A percentile compares a stretch with the other conserved stretches of the same genome.
Evolutionary conservation across 1,140 invertebrate genomes (phyloP).

Genomic region (Drosophila sp.): DNA sequence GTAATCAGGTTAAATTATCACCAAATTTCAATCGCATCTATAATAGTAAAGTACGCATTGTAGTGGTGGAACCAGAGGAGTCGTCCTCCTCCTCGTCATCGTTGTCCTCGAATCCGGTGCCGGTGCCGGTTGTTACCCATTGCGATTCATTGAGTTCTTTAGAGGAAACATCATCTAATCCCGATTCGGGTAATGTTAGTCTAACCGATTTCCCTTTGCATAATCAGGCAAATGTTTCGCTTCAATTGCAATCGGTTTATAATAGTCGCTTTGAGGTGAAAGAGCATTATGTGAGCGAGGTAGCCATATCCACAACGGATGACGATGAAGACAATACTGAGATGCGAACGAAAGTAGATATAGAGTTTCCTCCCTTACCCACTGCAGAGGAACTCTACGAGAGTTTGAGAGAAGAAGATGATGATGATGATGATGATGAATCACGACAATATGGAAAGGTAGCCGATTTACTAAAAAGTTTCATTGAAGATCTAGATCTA

Average conservation of each 20-base stretch:
- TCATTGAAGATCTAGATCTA: constrained; percentile 52
- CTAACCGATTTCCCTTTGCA: constrained; percentile 69
- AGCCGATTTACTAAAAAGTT: constrained; percentile 31
- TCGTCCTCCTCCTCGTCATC: no score
- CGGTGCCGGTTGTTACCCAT: constrained; percentile 29
- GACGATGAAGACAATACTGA: constrained; percentile 31
- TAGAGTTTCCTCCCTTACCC: constrained; percentile 64
- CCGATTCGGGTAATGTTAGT: constrained; percentile 80
- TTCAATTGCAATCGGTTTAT: constrained; percentile 58
- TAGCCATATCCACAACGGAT: constrained; percentile 50
- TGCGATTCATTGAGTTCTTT: constrained; percentile 75
- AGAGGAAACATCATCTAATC: constrained; percentile 77
- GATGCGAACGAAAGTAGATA: background rate
- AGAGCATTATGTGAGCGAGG: constrained; percentile 65
- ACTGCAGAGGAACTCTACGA: constrained; percentile 69
- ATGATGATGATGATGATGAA: background rate
- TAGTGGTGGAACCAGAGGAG: constrained; percentile 24
- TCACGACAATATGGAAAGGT: background rate
- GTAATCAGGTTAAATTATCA: constrained; percentile 54
- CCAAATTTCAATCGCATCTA: constrained; percentile 78
- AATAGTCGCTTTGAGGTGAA: constrained; percentile 74
- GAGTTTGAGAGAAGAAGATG: constrained; percentile 56
- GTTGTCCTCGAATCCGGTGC: no score
- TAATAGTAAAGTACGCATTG: constrained; percentile 71
- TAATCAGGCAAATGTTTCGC: constrained; percentile 54